Conservation (phyloP, 2,797 vertebrate species). For the Ataeniobius toweri region DNA sequence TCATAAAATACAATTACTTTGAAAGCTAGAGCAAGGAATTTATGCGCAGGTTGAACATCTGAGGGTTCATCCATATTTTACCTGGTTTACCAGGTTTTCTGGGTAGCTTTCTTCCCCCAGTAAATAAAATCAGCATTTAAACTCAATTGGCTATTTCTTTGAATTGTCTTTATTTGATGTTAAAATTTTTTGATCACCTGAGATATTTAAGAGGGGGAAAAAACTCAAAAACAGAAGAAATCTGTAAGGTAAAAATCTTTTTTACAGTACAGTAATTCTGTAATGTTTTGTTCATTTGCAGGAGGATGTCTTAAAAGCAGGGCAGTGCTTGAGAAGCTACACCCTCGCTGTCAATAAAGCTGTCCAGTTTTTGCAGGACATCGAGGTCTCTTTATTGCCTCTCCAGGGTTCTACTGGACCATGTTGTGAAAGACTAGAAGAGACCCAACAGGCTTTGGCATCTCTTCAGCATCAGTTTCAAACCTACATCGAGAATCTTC, state of each 20-base stretch:
- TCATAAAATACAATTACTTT: too few species aligned
- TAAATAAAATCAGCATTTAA: not conserved
- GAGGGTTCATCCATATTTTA: not conserved
- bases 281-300: constrained; percentile 53
- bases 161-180: not conserved
- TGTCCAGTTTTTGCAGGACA: constrained; percentile 62
- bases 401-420: constrained; percentile 55
- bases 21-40: too few species aligned
- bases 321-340: constrained; percentile 72
- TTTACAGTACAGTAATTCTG: not conserved
- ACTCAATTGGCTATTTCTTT: not conserved
- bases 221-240: not conserved
- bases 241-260: not conserved
- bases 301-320: constrained; percentile 77
- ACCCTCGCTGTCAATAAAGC: constrained; percentile 63
- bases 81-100: not conserved
- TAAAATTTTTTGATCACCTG: not conserved
- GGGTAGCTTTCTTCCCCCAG: not conserved
- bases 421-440: constrained; percentile 65
- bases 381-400: constrained; percentile 66
- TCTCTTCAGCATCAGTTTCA: constrained; percentile 80
- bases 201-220: not conserved
- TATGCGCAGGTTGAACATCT: not conserved
- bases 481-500: constrained; percentile 70
- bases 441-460: constrained; percentile 50